phyloP scores from a whole-genome alignment of 30 jellyfish, hydroid and myxozoan genomes.

The Cassiopea andromeda region DNA sequence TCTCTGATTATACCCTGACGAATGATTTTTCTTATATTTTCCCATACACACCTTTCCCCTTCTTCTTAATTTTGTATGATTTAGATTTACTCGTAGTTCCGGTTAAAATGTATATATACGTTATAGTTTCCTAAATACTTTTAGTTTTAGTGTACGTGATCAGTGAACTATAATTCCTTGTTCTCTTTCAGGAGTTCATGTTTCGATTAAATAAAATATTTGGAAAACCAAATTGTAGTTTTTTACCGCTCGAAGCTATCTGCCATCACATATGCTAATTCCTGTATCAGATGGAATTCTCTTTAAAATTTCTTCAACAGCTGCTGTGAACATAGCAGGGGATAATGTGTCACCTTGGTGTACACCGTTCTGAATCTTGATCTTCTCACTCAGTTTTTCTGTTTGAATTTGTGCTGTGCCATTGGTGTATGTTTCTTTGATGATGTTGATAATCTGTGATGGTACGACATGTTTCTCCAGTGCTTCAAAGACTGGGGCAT shows the following conservation, averaged over 20 bases:
- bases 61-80: neutral
- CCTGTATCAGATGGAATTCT: too few relatives aligned
- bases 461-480: too few relatives aligned
- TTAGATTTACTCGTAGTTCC: neutral
- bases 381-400: too few relatives aligned
- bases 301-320: too few relatives aligned
- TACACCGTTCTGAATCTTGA: too few relatives aligned
- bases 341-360: too few relatives aligned
- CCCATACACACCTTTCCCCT: conserved; percentile 1
- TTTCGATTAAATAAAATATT: too few relatives aligned
- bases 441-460: too few relatives aligned
- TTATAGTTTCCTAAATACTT: neutral
- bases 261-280: neutral
- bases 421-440: too few relatives aligned
- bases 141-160: neutral
- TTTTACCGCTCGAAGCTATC: neutral
- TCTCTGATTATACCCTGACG: neutral
- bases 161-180: neutral
- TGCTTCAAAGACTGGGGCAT: too few relatives aligned
- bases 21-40: neutral
- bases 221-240: neutral
- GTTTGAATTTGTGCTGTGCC: too few relatives aligned
- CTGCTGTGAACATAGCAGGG: too few relatives aligned
- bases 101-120: neutral
- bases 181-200: neutral